Evolutionary conservation across 2,888 invertebrate genomes (phyloP).

Genomic region (Xylota sylvarum): DNA sequence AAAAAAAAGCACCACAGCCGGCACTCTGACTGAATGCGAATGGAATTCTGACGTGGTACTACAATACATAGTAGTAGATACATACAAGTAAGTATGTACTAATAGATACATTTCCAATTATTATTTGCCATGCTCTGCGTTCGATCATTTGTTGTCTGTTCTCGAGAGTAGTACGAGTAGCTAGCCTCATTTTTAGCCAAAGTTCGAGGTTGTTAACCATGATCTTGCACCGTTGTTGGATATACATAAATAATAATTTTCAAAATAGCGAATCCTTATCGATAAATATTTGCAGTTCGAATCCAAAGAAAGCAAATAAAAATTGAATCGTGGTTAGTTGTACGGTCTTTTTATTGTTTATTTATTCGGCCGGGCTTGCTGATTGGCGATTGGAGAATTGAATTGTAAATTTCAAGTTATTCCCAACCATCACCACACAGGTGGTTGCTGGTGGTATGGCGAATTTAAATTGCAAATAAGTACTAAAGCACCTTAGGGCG

Average conservation of each 20-base stretch:
- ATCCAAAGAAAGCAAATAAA: conserved; percentile 22
- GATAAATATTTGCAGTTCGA: neutral
- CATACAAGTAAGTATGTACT: too few species aligned
- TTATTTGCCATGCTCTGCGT: conserved; percentile 35
- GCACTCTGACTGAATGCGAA: conserved; percentile 67
- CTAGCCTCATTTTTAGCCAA: neutral
- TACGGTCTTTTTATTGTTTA: conserved; percentile 29
- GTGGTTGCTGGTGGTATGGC: neutral
- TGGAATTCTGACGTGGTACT: conserved; percentile 60
- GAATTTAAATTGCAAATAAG: conserved; percentile 76
- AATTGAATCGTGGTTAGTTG: conserved; percentile 11
- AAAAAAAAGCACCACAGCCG: conserved; percentile 17
- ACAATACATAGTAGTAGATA: conserved; percentile 17
- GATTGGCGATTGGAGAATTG: conserved; percentile 12
- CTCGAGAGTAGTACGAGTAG: too few species aligned
- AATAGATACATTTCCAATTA: conserved; percentile 23
- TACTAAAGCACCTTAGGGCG: conserved; percentile 51
- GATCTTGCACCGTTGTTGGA: conserved; percentile 41
- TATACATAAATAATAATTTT: conserved; percentile 3
- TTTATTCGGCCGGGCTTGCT: conserved; percentile 19
- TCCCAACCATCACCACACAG: neutral
- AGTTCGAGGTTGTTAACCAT: conserved; percentile 50
- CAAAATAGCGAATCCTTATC: neutral
- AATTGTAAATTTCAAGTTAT: conserved; percentile 19
- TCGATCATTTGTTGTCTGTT: conserved; percentile 6